Conservation (phyloP, 2,797 vertebrate species). For the Alauda arvensis region DNA sequence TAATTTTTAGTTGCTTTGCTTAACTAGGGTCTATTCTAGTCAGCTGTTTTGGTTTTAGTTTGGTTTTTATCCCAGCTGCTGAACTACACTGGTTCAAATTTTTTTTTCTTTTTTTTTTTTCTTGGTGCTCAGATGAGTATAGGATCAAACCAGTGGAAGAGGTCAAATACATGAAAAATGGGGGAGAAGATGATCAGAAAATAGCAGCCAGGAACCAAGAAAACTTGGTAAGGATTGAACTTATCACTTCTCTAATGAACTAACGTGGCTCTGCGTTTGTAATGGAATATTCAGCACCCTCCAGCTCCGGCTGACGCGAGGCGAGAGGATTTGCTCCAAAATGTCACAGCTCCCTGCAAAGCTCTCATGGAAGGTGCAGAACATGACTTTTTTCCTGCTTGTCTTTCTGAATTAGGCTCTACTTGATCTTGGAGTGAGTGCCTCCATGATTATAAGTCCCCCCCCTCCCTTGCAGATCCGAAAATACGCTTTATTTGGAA, state of each 20-base stretch:
- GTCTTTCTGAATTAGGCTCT: conserved; percentile 45
- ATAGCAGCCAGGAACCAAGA: conserved; percentile 96
- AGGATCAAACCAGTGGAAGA: conserved; percentile 98
- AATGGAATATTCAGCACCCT: conserved; percentile 23
- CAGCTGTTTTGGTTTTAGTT: conserved; percentile 33
- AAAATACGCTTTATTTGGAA: not conserved
- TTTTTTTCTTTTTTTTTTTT: conserved; percentile 19
- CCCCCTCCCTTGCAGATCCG: not conserved
- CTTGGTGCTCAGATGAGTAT: conserved; percentile 88
- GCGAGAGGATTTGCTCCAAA: conserved; percentile 43
- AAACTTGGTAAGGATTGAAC: conserved; percentile 88
- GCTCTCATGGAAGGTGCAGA: conserved; percentile 21
- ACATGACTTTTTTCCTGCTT: conserved; percentile 37
- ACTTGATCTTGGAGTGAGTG: conserved; percentile 33
- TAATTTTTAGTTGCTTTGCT: conserved; percentile 21
- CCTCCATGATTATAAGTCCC: not conserved
- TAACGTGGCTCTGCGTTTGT: conserved; percentile 35
- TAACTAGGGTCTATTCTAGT: conserved; percentile 23
- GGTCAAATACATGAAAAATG: conserved; percentile 98
- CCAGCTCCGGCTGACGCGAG: not conserved
- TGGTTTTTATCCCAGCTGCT: conserved; percentile 8
- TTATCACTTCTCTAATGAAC: conserved; percentile 49
- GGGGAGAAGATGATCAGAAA: conserved; percentile 90
- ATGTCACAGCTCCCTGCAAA: conserved; percentile 29
- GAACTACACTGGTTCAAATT: conserved; percentile 47